These are phyloP conservation scores for Catostylus mosaicus DNA, from an alignment of 30 jellyfish, hydroid and myxozoan species.

Conservation along the genomic window DNA sequence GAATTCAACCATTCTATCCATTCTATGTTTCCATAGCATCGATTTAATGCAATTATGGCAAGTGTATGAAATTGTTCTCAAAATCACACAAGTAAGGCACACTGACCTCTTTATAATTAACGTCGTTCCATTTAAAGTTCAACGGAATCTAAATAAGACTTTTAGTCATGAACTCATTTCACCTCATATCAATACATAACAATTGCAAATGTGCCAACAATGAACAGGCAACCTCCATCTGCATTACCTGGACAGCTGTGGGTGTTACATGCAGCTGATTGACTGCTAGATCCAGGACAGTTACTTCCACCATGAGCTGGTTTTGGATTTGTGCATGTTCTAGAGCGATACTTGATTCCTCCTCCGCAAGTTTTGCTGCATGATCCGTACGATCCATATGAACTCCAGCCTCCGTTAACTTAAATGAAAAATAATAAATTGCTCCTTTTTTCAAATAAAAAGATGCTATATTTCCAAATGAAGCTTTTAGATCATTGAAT, in stretches of 20 bases:
- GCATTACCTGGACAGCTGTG: constrained; percentile 15
- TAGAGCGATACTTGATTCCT: constrained; percentile 7
- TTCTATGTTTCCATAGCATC: no score
- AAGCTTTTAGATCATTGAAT: no score
- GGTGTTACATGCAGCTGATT: constrained; percentile 43
- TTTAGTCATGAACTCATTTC: neutral
- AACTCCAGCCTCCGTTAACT: constrained; percentile 46
- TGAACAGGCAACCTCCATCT: no score
- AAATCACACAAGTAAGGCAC: neutral
- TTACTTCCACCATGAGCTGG: constrained; percentile 33
- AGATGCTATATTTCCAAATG: no score
- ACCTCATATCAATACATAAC: neutral
- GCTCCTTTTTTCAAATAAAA: no score
- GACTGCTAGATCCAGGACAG: constrained; percentile 18
- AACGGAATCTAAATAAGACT: neutral
- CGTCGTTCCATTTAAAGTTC: neutral
- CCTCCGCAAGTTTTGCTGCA: constrained; percentile 53
- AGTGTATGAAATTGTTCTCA: neutral
- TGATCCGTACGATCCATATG: constrained; percentile 9
- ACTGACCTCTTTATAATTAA: neutral
- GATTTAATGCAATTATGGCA: no score
- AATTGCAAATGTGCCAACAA: no score
- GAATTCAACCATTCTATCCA: no score
- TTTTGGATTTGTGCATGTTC: constrained; percentile 41
- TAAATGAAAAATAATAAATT: neutral